phyloP scores from a whole-genome alignment of 2,113 vertebrate species.

The Sporophila hypoxantha region DNA sequence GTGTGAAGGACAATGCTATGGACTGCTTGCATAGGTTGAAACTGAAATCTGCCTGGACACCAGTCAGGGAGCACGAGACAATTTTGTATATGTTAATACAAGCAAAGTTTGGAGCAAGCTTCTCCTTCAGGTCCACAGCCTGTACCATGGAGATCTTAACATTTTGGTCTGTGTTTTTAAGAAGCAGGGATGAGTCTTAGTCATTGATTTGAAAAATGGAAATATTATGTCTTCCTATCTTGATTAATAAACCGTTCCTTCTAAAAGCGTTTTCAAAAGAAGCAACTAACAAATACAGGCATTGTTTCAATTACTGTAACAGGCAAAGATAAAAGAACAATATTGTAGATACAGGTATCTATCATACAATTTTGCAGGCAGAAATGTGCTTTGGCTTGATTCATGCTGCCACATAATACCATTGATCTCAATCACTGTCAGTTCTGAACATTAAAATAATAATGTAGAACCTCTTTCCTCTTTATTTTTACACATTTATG shows the following conservation, averaged over 20 bases:
- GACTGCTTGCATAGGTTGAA: not conserved
- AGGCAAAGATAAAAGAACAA: not conserved
- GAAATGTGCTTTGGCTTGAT: constrained; percentile 14
- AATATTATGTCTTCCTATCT: constrained; percentile 12
- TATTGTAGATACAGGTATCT: not conserved
- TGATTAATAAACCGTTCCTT: constrained; percentile 11
- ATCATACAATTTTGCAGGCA: not conserved
- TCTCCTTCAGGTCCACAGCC: not conserved
- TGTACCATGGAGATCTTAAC: not conserved
- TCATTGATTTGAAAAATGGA: not conserved
- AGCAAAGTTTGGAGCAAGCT: not conserved
- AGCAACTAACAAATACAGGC: not conserved
- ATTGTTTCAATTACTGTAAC: not conserved
- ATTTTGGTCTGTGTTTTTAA: not conserved
- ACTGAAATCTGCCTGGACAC: not conserved
- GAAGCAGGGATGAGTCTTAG: not conserved
- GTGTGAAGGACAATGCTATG: not conserved
- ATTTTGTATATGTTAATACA: not conserved
- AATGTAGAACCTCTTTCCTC: constrained; percentile 4
- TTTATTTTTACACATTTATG: not conserved
- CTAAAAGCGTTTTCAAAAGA: constrained; percentile 24
- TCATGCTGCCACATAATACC: constrained; percentile 15
- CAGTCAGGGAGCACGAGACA: not conserved
- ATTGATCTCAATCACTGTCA: constrained; percentile 52
- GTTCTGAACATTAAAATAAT: constrained; percentile 26